Evolutionary conservation across 2,888 invertebrate species (phyloP).

Genomic region (Colostygia pectinataria): DNA sequence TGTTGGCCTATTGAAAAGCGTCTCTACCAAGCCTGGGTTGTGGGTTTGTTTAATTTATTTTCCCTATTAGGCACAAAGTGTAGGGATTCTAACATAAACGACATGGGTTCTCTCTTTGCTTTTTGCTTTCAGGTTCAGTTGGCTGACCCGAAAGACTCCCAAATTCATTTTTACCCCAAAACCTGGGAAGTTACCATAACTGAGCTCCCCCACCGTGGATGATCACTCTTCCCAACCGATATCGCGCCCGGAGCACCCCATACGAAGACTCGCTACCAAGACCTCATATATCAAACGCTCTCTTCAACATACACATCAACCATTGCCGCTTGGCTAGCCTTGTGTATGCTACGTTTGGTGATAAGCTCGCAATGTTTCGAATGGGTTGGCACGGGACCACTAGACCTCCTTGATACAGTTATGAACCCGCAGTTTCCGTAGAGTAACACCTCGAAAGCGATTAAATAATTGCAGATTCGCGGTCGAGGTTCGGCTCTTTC

Average conservation of each 20-base stretch:
- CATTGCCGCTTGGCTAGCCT: slow-evolving; percentile 38
- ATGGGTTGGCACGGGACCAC: slow-evolving; percentile 1
- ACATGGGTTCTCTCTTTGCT: too few species aligned
- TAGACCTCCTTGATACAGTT: slow-evolving; percentile 45
- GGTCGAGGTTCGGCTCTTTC: slow-evolving; percentile 61
- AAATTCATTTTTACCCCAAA: slow-evolving; percentile 27
- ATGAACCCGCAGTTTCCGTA: slow-evolving; percentile 62
- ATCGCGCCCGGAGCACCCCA: slow-evolving; percentile 70
- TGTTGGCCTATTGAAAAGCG: too few species aligned
- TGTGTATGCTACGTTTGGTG: not conserved
- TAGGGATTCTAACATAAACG: too few species aligned
- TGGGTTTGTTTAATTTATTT: too few species aligned
- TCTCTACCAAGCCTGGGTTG: too few species aligned
- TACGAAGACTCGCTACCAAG: slow-evolving; percentile 58
- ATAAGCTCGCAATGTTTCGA: slow-evolving; percentile 34
- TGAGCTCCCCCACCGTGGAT: slow-evolving; percentile 58
- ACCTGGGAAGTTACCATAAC: slow-evolving; percentile 36
- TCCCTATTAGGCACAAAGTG: too few species aligned
- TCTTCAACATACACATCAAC: slow-evolving; percentile 32
- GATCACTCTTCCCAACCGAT: slow-evolving; percentile 72
- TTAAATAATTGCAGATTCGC: slow-evolving; percentile 75
- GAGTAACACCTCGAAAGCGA: slow-evolving; percentile 72
- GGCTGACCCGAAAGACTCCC: too few species aligned
- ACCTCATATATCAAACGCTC: slow-evolving; percentile 34
- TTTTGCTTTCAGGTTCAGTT: too few species aligned